Evolutionary conservation across 2,797 vertebrate genomes (phyloP).

Genomic region (Antrozous pallidus): DNA sequence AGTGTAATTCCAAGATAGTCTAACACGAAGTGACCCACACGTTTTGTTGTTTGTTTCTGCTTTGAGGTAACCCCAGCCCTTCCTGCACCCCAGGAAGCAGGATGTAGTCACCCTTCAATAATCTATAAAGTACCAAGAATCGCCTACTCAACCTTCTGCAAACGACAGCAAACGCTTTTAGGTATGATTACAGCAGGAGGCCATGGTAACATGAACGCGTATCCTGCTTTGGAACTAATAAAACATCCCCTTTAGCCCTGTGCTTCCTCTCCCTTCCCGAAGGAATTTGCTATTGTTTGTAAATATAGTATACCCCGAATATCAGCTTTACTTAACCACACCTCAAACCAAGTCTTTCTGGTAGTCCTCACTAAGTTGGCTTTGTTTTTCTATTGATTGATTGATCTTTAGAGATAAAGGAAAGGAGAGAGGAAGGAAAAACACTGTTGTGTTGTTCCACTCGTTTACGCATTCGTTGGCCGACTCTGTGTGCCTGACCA

Average conservation of each 20-base stretch:
- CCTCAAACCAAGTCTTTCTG: not conserved
- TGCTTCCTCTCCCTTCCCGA: slow-evolving; percentile 64
- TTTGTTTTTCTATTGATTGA: not conserved
- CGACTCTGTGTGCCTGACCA: not conserved
- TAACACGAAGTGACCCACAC: not conserved
- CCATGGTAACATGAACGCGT: not conserved
- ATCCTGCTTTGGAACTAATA: slow-evolving; percentile 67
- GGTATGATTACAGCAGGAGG: not conserved
- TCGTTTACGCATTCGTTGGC: not conserved
- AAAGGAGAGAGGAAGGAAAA: not conserved
- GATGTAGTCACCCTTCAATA: slow-evolving; percentile 40
- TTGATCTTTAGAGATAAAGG: not conserved
- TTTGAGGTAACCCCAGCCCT: not conserved
- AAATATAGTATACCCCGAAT: slow-evolving; percentile 60
- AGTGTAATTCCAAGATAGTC: not conserved
- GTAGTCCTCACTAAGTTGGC: not conserved
- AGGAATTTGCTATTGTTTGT: slow-evolving; percentile 76
- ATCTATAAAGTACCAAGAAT: slow-evolving; percentile 43
- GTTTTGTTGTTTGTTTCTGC: slow-evolving; percentile 35
- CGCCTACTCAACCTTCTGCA: slow-evolving; percentile 28
- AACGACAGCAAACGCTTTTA: not conserved
- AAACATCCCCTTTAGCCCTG: slow-evolving; percentile 54
- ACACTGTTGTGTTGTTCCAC: not conserved
- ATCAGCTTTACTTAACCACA: not conserved
- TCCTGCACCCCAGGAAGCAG: slow-evolving; percentile 59